Percentiles rank a stretch among this genome's conserved stretches.
phyloP scores from a whole-genome alignment of 2,888 invertebrate species.

The Mesorhabditis sp. region DNA sequence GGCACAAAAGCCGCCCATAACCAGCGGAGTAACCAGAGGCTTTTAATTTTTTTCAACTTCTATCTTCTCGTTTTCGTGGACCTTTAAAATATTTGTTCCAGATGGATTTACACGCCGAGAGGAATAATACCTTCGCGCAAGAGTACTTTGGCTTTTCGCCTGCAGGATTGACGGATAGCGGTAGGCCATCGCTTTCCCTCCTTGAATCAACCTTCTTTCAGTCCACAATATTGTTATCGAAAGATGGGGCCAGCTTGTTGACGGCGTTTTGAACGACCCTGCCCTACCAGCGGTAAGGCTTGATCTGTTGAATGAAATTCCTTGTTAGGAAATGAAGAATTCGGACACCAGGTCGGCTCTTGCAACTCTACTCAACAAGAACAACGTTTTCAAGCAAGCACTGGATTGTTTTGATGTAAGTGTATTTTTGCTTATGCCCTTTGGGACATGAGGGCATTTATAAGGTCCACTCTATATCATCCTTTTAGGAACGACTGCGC shows the following conservation, averaged over 20 bases:
- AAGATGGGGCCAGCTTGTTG: neutral
- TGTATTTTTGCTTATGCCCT: neutral
- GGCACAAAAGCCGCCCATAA: too few relatives aligned
- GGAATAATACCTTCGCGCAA: neutral
- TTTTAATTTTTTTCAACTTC: too few relatives aligned
- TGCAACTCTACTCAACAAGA: neutral
- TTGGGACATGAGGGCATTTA: neutral
- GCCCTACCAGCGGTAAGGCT: neutral
- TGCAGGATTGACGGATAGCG: neutral
- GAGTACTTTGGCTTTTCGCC: constrained; percentile 1
- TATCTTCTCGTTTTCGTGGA: too few relatives aligned
- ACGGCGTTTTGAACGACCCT: neutral
- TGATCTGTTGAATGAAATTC: neutral
- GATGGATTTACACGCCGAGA: neutral
- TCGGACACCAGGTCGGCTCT: neutral
- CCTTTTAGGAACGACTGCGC: neutral
- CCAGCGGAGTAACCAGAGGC: too few relatives aligned
- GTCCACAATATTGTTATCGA: constrained; percentile 6
- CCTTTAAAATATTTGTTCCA: neutral
- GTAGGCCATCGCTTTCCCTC: neutral
- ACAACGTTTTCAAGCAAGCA: neutral
- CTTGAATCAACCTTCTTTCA: neutral
- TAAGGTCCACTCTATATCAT: neutral
- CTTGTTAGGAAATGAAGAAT: neutral
- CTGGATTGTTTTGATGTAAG: neutral